These are phyloP conservation scores for Mamestra brassicae DNA, from an alignment of 2,888 invertebrate species.

Conservation along the genomic window DNA sequence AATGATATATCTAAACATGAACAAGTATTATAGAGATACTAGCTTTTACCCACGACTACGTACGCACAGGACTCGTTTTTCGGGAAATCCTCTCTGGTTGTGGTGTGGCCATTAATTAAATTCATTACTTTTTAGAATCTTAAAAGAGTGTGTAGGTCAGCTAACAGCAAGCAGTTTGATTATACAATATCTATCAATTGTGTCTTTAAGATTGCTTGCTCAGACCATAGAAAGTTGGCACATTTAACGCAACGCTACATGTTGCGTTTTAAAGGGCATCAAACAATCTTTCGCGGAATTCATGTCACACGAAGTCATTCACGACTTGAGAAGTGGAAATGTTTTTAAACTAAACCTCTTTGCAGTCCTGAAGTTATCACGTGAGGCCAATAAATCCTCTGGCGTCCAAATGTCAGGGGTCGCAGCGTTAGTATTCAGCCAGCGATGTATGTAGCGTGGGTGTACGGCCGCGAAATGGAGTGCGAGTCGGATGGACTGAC, in stretches of 20 bases:
- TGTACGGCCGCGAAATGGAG: slow-evolving; percentile 36
- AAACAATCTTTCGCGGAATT: slow-evolving; percentile 13
- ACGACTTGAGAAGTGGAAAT: slow-evolving; percentile 27
- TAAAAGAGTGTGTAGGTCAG: neutral
- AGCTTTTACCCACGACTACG: neutral
- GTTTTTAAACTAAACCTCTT: slow-evolving; percentile 50
- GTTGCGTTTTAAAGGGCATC: neutral
- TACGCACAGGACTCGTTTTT: too few relatives aligned
- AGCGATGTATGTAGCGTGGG: slow-evolving; percentile 42
- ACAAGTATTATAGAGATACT: neutral
- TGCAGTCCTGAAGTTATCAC: slow-evolving; percentile 34
- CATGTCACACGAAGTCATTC: slow-evolving; percentile 12
- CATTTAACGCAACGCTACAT: neutral
- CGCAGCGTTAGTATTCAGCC: slow-evolving; percentile 57
- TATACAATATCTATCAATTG: neutral
- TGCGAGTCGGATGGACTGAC: slow-evolving; percentile 23
- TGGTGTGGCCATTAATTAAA: neutral
- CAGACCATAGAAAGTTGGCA: neutral
- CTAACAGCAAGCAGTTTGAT: neutral
- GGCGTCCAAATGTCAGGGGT: slow-evolving; percentile 58
- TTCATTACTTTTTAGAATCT: neutral
- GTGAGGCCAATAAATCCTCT: slow-evolving; percentile 51
- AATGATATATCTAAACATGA: neutral
- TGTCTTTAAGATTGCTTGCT: neutral
- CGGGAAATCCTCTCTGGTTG: neutral